Conservation (phyloP, 37 sponge, comb jelly and placozoan species). For the Hormiphora californensis region DNA sequence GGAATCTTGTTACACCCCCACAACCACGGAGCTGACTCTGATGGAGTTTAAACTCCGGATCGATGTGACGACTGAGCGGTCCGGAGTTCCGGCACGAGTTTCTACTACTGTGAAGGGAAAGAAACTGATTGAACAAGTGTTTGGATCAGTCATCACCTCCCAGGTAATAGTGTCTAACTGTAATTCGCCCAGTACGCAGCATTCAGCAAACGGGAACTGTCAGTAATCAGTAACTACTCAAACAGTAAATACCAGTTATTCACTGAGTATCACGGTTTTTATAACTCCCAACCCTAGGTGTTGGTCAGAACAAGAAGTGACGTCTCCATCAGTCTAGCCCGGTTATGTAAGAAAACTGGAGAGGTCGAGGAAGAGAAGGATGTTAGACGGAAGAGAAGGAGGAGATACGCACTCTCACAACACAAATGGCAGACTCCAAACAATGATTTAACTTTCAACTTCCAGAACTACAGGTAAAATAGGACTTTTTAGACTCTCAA, state of each 20-base stretch:
- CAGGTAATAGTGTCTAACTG: no score
- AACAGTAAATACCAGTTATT: no score
- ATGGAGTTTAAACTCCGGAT: not conserved
- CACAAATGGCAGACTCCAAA: slow-evolving; percentile 9
- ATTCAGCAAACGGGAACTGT: no score
- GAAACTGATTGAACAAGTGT: not conserved
- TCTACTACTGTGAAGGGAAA: not conserved
- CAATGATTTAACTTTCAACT: not conserved
- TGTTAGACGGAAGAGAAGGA: not conserved
- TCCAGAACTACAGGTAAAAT: slow-evolving; percentile 42
- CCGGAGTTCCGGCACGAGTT: not conserved
- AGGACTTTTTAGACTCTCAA: no score
- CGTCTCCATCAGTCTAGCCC: not conserved
- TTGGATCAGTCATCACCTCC: not conserved
- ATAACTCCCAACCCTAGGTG: not conserved
- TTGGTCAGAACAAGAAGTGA: not conserved
- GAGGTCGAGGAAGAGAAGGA: not conserved
- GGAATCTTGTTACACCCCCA: slow-evolving; percentile 13
- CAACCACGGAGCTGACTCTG: not conserved
- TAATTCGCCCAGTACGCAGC: no score
- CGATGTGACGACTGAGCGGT: not conserved
- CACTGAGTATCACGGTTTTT: not conserved
- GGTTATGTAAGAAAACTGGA: not conserved
- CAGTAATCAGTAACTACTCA: no score
- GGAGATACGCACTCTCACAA: not conserved